A percentile compares a stretch with the other conserved stretches of the same genome.
These are phyloP conservation scores for Balearica regulorum DNA, from an alignment of 2,797 vertebrate species.

Conservation along the genomic window DNA sequence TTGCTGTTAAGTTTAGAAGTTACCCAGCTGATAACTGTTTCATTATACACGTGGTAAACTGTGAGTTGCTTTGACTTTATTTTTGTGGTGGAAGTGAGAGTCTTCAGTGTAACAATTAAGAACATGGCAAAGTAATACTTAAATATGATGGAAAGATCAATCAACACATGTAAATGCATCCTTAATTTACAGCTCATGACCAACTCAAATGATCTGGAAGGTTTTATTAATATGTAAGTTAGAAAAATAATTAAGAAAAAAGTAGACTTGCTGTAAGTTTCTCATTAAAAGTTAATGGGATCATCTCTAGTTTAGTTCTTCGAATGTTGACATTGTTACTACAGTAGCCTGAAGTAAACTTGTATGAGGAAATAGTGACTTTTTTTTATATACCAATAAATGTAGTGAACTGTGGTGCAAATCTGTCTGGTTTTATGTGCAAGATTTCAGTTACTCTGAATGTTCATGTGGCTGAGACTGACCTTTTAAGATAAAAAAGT, in stretches of 20 bases:
- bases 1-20: background rate
- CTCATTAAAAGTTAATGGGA: background rate
- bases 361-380: background rate
- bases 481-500: background rate
- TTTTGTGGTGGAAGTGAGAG: background rate
- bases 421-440: background rate
- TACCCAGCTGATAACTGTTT: background rate
- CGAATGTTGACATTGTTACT: background rate
- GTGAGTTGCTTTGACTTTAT: background rate
- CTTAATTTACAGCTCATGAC: background rate
- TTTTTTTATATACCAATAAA: background rate
- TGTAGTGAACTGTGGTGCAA: background rate
- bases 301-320: background rate
- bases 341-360: background rate
- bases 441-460: background rate
- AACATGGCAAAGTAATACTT: background rate
- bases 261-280: background rate
- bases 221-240: background rate
- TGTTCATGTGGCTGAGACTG: background rate
- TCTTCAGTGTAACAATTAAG: background rate
- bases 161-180: background rate
- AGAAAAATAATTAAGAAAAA: background rate
- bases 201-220: background rate
- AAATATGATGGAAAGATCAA: background rate
- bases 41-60: accelerated